Base-by-base conservation (phyloP, 2,888 invertebrate species). In the Drosophila buzzatii region DNA sequence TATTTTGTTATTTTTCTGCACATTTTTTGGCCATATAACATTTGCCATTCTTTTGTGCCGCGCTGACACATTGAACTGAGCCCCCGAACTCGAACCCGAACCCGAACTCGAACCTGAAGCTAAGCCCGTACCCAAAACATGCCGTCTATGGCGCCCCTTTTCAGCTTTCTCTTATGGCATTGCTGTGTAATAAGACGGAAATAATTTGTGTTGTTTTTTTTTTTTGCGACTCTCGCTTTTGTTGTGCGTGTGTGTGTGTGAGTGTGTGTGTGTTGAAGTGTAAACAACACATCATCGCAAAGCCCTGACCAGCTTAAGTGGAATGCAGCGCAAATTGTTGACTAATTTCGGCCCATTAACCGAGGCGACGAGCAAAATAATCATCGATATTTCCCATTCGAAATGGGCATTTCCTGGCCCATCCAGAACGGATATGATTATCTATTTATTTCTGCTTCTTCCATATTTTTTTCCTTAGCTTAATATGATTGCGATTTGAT, bases 151-250 rank as follows among this genome's bases (percentile, higher is more conserved):
- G 53, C 53, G 53, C 39, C 44, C 59, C 60, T n/a, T 52, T 65
- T 77, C 62, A 60, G 76, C 62, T 72, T 86, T 73, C 77, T 74
- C 75, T 84, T 79, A 72, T 82, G 84, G 68, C 90, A 85, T 91
- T 86, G 83, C 83, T 85, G 87, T 70, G 89, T 90, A 91, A 91
- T 91, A 91, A 91, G 83, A 89, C 88, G 91, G 92, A 91, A 91
- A 89, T 86, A 81, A 91, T 91, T 86, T 90, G 79, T 89, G 81
- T 78, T 81, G 75, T 82, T 44, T 57, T 70, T 67, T 72, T 67
- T 56, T 51, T 41, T 8, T 39, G 14, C 39, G 55, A 20, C 33
- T 71, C 20, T 27, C 35, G 27, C 39, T 45, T 39, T 69, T 59
- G 56, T 51, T 56, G 41, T 41, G 45, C 47, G 41, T 35, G 35